phyloP scores from a whole-genome alignment of 2,888 invertebrate genomes.

The Epicampocera succincta region DNA sequence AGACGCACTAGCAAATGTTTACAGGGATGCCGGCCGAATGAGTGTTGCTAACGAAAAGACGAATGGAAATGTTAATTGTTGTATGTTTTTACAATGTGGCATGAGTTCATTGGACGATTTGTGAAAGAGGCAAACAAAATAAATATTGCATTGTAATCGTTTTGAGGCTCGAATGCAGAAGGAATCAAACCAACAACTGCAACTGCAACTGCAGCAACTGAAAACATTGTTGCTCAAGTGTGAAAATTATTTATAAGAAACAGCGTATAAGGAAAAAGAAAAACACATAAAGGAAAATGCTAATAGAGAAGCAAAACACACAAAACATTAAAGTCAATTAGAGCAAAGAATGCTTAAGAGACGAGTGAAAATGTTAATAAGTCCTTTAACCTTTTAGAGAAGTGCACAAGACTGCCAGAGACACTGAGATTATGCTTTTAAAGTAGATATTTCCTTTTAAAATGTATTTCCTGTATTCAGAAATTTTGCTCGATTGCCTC shows the following conservation, averaged over 20 bases:
- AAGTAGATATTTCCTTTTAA: slow-evolving; percentile 36
- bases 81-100: slow-evolving; percentile 10
- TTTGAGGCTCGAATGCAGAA: slow-evolving; percentile 53
- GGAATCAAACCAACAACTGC: slow-evolving; percentile 44
- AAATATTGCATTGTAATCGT: slow-evolving; percentile 64
- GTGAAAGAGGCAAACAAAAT: slow-evolving; percentile 2
- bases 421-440: slow-evolving; percentile 48
- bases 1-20: not conserved
- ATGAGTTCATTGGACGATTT: slow-evolving; percentile 67
- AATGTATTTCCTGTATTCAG: slow-evolving; percentile 52
- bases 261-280: slow-evolving; percentile 5
- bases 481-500: not conserved
- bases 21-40: not conserved
- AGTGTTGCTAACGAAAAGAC: slow-evolving; percentile 11
- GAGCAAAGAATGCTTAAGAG: not conserved
- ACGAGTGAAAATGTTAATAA: slow-evolving; percentile 60
- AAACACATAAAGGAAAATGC: slow-evolving; percentile 19
- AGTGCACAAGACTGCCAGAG: not conserved
- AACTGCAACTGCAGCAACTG: slow-evolving; percentile 38
- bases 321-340: not conserved
- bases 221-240: slow-evolving; percentile 58
- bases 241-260: slow-evolving; percentile 52
- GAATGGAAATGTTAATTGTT: slow-evolving; percentile 48
- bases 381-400: slow-evolving; percentile 61
- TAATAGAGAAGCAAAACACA: slow-evolving; percentile 8